phyloP scores from a whole-genome alignment of 2,113 vertebrate species.

The Diphyllodes magnificus region DNA sequence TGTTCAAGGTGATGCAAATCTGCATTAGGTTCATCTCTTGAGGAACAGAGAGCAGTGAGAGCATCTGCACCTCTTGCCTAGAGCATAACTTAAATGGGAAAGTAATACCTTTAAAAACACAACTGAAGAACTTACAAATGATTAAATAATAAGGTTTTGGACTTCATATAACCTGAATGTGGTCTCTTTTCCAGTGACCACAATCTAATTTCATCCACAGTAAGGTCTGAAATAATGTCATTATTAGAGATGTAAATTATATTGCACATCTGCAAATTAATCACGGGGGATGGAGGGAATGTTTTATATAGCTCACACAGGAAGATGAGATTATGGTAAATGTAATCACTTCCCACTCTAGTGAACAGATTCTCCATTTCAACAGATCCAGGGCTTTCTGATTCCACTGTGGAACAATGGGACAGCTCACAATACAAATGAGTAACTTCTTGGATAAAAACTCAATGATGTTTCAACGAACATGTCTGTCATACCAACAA shows the following conservation, averaged over 20 bases:
- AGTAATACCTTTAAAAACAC: neutral
- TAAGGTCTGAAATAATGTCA: neutral
- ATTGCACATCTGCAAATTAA: neutral
- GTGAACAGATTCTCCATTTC: neutral
- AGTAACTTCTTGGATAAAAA: neutral
- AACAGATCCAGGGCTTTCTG: neutral
- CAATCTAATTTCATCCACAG: neutral
- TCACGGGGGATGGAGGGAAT: neutral
- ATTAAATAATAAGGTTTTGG: neutral
- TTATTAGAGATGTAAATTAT: constrained; percentile 4
- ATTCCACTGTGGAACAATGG: neutral
- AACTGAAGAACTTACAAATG: neutral
- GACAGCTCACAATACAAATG: neutral
- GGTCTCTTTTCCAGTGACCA: neutral
- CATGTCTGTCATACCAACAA: neutral
- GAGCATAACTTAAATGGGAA: neutral
- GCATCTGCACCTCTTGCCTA: neutral
- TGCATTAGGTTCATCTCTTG: neutral
- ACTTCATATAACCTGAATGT: neutral
- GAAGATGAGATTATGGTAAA: neutral
- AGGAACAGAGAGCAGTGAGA: neutral
- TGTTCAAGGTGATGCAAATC: neutral
- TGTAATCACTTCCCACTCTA: neutral
- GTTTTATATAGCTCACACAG: neutral
- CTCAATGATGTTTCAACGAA: neutral